Evolutionary conservation across 1,140 invertebrate genomes (phyloP).

Genomic region (Sesamia nonagrioides): DNA sequence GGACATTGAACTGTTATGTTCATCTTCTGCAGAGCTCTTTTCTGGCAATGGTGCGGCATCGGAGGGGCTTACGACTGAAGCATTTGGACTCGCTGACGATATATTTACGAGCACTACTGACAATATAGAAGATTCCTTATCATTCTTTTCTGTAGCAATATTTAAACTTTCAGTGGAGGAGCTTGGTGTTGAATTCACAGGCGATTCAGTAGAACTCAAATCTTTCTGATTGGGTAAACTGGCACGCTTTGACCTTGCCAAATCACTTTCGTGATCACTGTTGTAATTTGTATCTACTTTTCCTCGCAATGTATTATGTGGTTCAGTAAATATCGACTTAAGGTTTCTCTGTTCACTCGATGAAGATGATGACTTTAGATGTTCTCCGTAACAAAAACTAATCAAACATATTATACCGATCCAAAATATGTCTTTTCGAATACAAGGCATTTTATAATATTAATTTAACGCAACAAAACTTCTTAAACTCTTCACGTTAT

Average conservation of each 20-base stretch:
- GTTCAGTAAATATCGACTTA: not conserved
- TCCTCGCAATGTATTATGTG: not conserved
- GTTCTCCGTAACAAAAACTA: constrained; percentile 44
- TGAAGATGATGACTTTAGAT: constrained; percentile 17
- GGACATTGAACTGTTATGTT: constrained; percentile 98
- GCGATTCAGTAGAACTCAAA: constrained; percentile 71
- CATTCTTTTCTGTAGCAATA: constrained; percentile 65
- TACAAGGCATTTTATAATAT: constrained; percentile 47
- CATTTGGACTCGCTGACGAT: constrained; percentile 72
- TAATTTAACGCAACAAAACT: not conserved
- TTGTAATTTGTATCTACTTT: constrained; percentile 12
- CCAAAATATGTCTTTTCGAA: constrained; percentile 55
- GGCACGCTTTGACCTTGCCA: constrained; percentile 73
- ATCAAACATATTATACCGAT: constrained; percentile 49
- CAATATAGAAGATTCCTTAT: constrained; percentile 70
- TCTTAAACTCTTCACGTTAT: not conserved
- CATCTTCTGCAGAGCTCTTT: constrained; percentile 96
- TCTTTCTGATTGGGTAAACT: constrained; percentile 56
- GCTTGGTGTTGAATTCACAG: constrained; percentile 59
- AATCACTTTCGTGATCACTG: constrained; percentile 31
- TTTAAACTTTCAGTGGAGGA: constrained; percentile 71
- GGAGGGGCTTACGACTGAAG: constrained; percentile 88
- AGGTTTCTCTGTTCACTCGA: constrained; percentile 24
- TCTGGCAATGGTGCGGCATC: constrained; percentile 92
- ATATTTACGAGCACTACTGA: constrained; percentile 71